phyloP scores from a whole-genome alignment of 2,888 invertebrate species.

The Mechanitis mazaeus region DNA sequence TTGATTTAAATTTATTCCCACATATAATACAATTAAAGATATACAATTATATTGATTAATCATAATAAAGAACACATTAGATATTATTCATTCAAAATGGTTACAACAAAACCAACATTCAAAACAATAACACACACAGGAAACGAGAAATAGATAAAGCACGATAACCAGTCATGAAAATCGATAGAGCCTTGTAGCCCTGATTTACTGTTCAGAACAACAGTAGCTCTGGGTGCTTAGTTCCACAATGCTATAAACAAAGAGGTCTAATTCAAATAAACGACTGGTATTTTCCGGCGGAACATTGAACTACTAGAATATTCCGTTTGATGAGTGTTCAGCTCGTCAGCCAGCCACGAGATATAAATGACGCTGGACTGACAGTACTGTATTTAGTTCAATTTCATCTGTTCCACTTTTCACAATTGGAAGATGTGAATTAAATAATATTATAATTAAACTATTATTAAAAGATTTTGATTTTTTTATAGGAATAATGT shows the following conservation, averaged over 20 bases:
- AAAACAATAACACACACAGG: constrained; percentile 1
- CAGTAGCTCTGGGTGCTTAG: constrained; percentile 6
- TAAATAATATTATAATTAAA: no score
- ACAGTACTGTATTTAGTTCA: no score
- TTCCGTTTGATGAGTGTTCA: constrained; percentile 11
- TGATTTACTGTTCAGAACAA: constrained; percentile 5
- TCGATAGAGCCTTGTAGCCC: constrained; percentile 6
- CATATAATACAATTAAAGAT: no score
- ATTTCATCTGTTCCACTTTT: neutral
- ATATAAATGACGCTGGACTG: constrained; percentile 1
- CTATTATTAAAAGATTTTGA: no score
- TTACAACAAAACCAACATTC: neutral
- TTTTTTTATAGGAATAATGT: no score
- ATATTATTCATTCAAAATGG: no score
- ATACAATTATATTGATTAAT: no score
- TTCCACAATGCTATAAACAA: constrained; percentile 6
- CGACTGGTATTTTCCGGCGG: constrained; percentile 5
- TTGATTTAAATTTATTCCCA: no score
- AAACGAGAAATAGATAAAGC: constrained; percentile 1
- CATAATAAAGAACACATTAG: no score
- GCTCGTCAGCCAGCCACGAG: neutral
- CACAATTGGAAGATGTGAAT: no score
- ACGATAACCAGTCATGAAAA: constrained; percentile 12
- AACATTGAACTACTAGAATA: constrained; percentile 13
- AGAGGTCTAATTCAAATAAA: constrained; percentile 11